Base-by-base conservation (phyloP, 2,888 invertebrate species). In the Nymphalis c-album region DNA sequence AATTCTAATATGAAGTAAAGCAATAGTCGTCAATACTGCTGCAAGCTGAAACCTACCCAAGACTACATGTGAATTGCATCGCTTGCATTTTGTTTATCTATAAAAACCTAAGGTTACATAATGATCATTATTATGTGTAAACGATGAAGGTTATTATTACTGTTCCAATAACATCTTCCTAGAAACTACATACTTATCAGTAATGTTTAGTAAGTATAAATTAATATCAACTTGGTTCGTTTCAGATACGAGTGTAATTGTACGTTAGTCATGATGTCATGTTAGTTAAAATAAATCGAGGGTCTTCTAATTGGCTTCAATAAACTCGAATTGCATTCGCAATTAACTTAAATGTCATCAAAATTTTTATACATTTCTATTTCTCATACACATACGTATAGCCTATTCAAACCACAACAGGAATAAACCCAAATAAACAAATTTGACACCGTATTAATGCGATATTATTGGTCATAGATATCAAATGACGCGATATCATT, bases 191-290 rank as follows among this genome's bases (percentile, higher is more conserved):
- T 31, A 55, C 31, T 55, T 55, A 55, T 35, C 55, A 55, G 55
- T 35, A 16, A 47, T 16, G 18, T 45, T 50, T 6, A 51, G 13
- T 47, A 7, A 31, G 40, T 45, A 31, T 40, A 20, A 40, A 35
- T 18, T 48, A 48, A 48, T 58, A 61, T 66, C 45, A 58, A n/a
- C 65, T 26, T 58, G 26, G 35, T 13, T 59, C 46, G 45, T 61
- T 50, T 57, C 53, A 61, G 45, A 67, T 48, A 63, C 40, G 45
- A 60, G 55, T 60, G 47, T 55, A 58, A 62, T 55, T 45, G 40
- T 50, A 69, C 66, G 57, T 73, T 74, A 71, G 60, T 61, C 74
- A 76, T 87, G 88, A 87, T 84, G 85, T 86, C 86, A 88, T 78
- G 70, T 60, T 46, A 61, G 76, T 70, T 72, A 73, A 64, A 75